Percentiles rank a stretch among this genome's conserved stretches.
phyloP scores from a whole-genome alignment of 2,113 vertebrate species.

The Phaetusa simplex region DNA sequence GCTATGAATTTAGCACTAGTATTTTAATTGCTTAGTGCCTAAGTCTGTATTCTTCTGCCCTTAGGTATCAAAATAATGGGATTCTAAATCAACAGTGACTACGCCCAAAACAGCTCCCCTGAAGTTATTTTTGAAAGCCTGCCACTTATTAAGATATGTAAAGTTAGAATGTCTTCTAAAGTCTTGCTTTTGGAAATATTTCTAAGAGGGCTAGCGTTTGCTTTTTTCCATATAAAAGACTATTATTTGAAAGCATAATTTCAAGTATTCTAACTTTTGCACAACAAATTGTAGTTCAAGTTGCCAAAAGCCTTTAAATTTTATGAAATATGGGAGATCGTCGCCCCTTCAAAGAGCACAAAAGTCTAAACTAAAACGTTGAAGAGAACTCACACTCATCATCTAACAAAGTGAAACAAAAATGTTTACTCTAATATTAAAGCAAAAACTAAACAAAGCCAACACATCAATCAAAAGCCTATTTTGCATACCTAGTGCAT shows the following conservation, averaged over 20 bases:
- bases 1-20: neutral
- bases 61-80: neutral
- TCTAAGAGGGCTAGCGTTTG: neutral
- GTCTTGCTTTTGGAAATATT: neutral
- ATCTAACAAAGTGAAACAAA: neutral
- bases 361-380: neutral
- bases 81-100: neutral
- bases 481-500: neutral
- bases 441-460: neutral
- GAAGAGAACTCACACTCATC: neutral
- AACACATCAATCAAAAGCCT: neutral
- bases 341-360: neutral
- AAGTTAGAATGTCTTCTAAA: neutral
- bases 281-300: neutral
- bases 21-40: neutral
- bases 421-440: neutral
- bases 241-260: neutral
- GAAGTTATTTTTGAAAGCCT: neutral
- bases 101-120: neutral
- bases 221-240: neutral
- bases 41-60: neutral
- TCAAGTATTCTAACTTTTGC: neutral
- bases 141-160: neutral
- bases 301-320: constrained; percentile 21
- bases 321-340: neutral